Base-by-base conservation (phyloP, 2,797 vertebrate genomes). In the Gallinago nigripennis region DNA sequence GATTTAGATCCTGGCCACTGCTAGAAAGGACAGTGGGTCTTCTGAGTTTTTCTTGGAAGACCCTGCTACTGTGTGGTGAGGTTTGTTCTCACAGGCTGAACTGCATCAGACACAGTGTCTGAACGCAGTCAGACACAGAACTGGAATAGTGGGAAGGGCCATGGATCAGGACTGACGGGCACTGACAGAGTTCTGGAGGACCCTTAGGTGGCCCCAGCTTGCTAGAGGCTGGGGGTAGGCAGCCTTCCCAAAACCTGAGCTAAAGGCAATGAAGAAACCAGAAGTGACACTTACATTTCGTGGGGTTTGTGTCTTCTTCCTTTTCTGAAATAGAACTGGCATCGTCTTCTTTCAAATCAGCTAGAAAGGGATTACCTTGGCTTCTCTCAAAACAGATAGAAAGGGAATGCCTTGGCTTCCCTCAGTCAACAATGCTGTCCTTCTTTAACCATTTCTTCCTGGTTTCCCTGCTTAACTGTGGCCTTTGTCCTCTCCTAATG, bases 101-200 rank as follows among this genome's bases (percentile, higher is more conserved):
- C 54, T 48, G n/a, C 5, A 4, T 53, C 57, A 39, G 39, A 39
- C 39, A 39, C 39, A 39, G 39, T 14, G 39, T 39, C 39, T 39
- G 39, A 39, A 39, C 39, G 13, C 39, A 14, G 16, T 43, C 41
- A 68, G 48, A n/a, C 14, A 12, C 31, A 53, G 46, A 86, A 70
- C 56, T 70, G 51, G 35, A 85, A 43, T 41, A 91, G 35, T 2
- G 19, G 50, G 35, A 77, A 73, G 20, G 0, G 2, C 82, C 1
- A 0, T 92, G 51, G 48, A 20, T 91, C 73, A 92, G 85, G 54
- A 25, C 8, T 78, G 75, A 69, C 0, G 9, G 31, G 58, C 7
- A 25, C 72, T 92, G 92, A 78, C 60, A 56, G 77, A 77, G 81
- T 60, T 92, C 82, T 86, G 77, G 51, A 70, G 85, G 37, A 95